These are phyloP conservation scores for Gymnogyps californianus DNA, from an alignment of 2,113 vertebrate species.

Conservation along the genomic window DNA sequence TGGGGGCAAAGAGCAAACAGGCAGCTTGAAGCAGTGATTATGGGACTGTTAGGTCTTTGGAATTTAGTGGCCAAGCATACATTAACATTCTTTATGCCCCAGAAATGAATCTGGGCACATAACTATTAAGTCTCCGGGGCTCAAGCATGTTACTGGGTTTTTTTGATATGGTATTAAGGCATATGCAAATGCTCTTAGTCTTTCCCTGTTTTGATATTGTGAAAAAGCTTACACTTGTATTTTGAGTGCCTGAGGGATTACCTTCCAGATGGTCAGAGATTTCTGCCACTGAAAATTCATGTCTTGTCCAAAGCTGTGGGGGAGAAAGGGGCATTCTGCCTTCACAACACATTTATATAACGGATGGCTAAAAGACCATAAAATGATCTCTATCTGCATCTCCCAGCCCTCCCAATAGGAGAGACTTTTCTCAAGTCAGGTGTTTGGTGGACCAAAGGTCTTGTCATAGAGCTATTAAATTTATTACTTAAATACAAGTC, in stretches of 20 bases:
- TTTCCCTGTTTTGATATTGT: background rate
- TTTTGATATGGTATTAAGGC: background rate
- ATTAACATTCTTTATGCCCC: background rate
- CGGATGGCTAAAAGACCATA: background rate
- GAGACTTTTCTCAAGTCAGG: background rate
- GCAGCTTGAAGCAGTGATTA: background rate
- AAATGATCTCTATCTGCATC: background rate
- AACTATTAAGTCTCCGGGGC: background rate
- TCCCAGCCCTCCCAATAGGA: background rate
- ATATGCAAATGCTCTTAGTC: background rate
- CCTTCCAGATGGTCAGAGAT: constrained; percentile 25
- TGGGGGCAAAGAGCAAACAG: background rate
- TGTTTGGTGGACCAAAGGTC: background rate
- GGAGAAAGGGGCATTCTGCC: background rate
- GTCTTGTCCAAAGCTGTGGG: background rate
- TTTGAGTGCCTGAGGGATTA: constrained; percentile 7
- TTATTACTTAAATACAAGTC: background rate
- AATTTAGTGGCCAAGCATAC: background rate
- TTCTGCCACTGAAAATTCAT: background rate
- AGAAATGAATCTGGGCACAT: background rate
- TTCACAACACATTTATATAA: background rate
- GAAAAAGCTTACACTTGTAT: constrained; percentile 21
- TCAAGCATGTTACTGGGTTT: background rate
- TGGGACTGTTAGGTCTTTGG: background rate
- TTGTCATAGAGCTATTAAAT: background rate